Base-by-base conservation (phyloP, 1,140 invertebrate genomes). In the Neodiprion fabricii region DNA sequence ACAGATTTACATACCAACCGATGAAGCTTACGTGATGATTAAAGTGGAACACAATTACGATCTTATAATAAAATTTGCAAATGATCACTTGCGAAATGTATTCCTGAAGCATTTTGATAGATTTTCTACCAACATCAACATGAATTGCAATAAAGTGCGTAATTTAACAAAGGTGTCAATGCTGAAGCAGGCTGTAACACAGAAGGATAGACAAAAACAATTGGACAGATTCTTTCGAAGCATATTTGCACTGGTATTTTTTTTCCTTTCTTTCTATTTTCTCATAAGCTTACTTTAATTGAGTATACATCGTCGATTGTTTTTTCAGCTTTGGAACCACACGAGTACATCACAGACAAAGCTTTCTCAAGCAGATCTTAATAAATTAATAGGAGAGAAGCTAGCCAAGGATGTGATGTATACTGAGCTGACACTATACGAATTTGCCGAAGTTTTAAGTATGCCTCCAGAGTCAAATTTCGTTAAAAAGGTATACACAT, bases 1-100 rank as follows among this genome's bases (percentile, higher is more conserved):
- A 28, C 73, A 85, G 50, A 71, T 88, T n/a, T 79, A 82, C 70
- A 75, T 80, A 8, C 79, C 83, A 10, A 87, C 85, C 70, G 90
- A 92, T 79, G 87, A 87, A 11, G 81, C 86, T 11, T 88, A 89
- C 74, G 21, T 92, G 0, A 75, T 91, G 28, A 80, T 93, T 12
- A 88, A 89, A 73, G 86, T 91, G 17, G 85, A 88, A 0, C 89
- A 91, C 76, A 91, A 92, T 82, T 92, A 93, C 81, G 93, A 94
- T 82, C 80, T 89, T 80, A 79, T 86, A n/a, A 49, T 89, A n/a
- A 80, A 85, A 71, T 90, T 89, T 74, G 85, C 86, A 49, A 80
- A 76, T 14, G 70, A 79, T 8, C 81, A 79, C 67, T 78, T 87
- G 17, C 78, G 84, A 75, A 77, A 80, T 14, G 75, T 72, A 67